A percentile compares a stretch with the other conserved stretches of the same genome.
These are phyloP conservation scores for Drosophila sturtevanti DNA, from an alignment of 1,140 invertebrate species.

Conservation along the genomic window DNA sequence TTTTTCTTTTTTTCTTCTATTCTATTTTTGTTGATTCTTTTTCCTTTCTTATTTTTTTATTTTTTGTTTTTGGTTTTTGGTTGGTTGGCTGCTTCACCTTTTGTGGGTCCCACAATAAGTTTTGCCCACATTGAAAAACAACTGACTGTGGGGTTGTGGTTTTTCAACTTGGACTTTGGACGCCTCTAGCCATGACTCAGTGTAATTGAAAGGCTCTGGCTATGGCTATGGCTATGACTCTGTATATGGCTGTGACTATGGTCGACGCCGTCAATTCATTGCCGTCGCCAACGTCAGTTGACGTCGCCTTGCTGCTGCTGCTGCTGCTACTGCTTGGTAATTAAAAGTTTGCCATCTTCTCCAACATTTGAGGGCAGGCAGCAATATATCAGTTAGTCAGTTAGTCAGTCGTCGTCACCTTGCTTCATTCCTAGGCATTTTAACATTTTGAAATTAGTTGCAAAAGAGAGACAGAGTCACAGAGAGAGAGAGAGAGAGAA, in stretches of 20 bases:
- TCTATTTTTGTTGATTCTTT: conserved; percentile 12
- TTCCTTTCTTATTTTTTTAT: conserved; percentile 2
- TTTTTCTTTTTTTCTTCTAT: conserved; percentile 17
- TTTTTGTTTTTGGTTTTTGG: conserved; percentile 15
- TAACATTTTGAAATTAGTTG: conserved; percentile 74
- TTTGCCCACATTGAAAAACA: conserved; percentile 56
- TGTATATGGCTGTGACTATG: not conserved
- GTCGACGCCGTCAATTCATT: conserved; percentile 3
- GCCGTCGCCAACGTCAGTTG: conserved; percentile 10
- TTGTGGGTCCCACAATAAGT: conserved; percentile 45
- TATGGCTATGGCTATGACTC: conserved; percentile 12
- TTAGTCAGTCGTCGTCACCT: conserved; percentile 47
- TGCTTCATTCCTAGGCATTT: conserved; percentile 26
- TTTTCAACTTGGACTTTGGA: conserved; percentile 33
- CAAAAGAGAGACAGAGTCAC: not conserved
- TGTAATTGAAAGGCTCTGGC: conserved; percentile 66
- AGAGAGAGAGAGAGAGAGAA: not conserved
- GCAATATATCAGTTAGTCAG: conserved; percentile 70
- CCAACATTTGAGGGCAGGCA: conserved; percentile 56
- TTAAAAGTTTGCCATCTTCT: conserved; percentile 71
- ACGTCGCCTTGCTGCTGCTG: conserved; percentile 11
- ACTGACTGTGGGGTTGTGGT: conserved; percentile 33
- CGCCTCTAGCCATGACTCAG: conserved; percentile 60
- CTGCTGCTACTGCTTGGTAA: conserved; percentile 64
- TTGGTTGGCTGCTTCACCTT: conserved; percentile 39